Conservation (phyloP, 2,888 invertebrate genomes). For the Coronaproctus castanopsis region DNA sequence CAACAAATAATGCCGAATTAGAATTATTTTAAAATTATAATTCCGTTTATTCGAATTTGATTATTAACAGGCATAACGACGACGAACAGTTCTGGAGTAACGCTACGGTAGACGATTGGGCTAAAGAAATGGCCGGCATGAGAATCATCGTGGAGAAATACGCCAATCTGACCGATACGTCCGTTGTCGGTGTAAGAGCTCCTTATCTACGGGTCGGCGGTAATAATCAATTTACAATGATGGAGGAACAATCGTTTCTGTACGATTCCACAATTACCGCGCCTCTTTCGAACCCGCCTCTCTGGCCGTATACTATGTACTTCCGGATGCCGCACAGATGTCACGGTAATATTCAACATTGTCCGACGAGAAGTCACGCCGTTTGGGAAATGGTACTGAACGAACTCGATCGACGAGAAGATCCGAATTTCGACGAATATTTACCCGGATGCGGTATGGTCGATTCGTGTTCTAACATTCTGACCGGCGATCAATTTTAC, state of each 20-base stretch:
- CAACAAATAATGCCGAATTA: too few relatives aligned
- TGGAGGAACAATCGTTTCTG: conserved; percentile 85
- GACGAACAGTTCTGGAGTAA: conserved; percentile 86
- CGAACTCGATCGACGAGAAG: conserved; percentile 76
- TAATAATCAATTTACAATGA: conserved; percentile 92
- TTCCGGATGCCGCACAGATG: conserved; percentile 89
- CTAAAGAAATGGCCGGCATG: conserved; percentile 87
- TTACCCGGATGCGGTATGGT: conserved; percentile 85
- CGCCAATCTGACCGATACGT: conserved; percentile 74
- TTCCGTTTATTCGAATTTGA: too few relatives aligned
- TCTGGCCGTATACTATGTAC: conserved; percentile 98
- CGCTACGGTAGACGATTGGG: conserved; percentile 79
- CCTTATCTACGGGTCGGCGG: conserved; percentile 82
- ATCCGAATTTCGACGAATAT: conserved; percentile 71
- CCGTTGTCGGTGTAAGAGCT: conserved; percentile 74
- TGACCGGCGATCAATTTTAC: conserved; percentile 81
- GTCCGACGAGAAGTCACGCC: conserved; percentile 77
- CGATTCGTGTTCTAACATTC: conserved; percentile 80
- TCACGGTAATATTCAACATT: conserved; percentile 76
- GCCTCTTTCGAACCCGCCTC: conserved; percentile 69
- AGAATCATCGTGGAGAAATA: conserved; percentile 74
- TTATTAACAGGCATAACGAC: conserved; percentile 66
- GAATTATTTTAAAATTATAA: too few relatives aligned
- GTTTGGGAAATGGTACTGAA: conserved; percentile 96
- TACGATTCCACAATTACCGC: conserved; percentile 92